These are phyloP conservation scores for Papilio glaucus DNA, from an alignment of 1,140 invertebrate species.

Conservation along the genomic window DNA sequence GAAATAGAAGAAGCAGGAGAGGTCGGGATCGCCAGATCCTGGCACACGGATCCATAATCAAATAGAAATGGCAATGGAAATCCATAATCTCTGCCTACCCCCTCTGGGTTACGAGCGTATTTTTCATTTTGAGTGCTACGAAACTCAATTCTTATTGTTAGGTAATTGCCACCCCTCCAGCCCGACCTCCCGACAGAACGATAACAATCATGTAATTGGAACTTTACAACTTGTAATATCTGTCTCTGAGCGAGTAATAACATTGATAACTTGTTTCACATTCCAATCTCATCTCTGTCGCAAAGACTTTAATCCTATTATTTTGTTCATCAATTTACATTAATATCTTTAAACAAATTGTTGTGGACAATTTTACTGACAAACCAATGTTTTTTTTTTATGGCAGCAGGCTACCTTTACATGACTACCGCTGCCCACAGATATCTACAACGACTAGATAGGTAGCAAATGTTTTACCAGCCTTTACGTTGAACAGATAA, in stretches of 20 bases:
- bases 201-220: conserved; percentile 1
- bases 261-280: neutral
- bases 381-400: no score
- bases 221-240: neutral
- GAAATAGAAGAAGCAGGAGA: no score
- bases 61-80: no score
- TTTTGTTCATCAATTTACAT: neutral
- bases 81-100: no score
- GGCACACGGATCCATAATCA: no score
- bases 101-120: neutral
- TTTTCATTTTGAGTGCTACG: neutral
- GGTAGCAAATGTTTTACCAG: no score
- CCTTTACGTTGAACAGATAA: no score
- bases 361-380: neutral
- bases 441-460: no score
- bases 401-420: no score
- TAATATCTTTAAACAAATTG: neutral
- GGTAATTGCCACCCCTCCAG: neutral
- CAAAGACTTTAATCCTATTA: neutral
- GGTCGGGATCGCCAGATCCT: no score
- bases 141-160: neutral
- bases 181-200: neutral
- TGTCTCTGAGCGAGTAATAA: neutral
- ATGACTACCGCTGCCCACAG: no score
- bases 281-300: neutral